A percentile compares a stretch with the other conserved stretches of the same genome.
phyloP scores from a whole-genome alignment of 2,113 vertebrate genomes.

The Dasyornis broadbenti region DNA sequence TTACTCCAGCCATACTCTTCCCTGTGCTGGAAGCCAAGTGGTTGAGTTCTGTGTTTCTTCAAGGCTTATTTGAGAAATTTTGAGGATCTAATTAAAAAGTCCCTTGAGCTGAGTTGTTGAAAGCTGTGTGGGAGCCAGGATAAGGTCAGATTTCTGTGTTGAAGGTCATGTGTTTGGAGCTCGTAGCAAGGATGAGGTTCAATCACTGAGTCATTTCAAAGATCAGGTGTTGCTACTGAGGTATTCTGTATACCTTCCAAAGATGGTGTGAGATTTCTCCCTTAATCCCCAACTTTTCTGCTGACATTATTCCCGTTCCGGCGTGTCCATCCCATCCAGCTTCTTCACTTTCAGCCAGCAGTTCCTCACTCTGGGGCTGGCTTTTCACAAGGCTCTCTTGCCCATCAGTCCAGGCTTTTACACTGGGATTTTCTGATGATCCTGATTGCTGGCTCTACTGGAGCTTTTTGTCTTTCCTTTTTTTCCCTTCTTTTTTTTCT shows the following conservation, averaged over 20 bases:
- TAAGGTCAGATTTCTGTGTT: slow-evolving; percentile 27
- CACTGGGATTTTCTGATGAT: neutral
- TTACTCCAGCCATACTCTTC: neutral
- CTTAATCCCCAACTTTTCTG: slow-evolving; percentile 47
- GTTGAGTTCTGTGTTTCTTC: neutral
- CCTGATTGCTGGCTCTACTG: neutral
- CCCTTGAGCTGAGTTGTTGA: neutral
- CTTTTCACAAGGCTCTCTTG: fast-evolving
- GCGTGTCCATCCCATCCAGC: fast-evolving
- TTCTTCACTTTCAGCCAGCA: neutral
- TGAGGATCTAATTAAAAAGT: neutral
- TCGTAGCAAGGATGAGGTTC: neutral
- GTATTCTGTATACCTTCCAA: slow-evolving; percentile 2
- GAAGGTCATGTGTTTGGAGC: slow-evolving; percentile 52
- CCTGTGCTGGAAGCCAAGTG: neutral
- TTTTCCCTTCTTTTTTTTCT: fast-evolving
- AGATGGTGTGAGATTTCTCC: slow-evolving; percentile 49
- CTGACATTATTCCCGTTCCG: neutral
- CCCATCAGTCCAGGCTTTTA: neutral
- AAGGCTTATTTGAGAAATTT: neutral
- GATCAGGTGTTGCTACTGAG: slow-evolving; percentile 28
- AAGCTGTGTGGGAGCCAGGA: neutral
- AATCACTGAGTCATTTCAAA: neutral
- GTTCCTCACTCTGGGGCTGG: fast-evolving
- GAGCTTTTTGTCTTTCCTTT: neutral